Conservation (phyloP, 2,888 invertebrate species). For the Acleris emargana region DNA sequence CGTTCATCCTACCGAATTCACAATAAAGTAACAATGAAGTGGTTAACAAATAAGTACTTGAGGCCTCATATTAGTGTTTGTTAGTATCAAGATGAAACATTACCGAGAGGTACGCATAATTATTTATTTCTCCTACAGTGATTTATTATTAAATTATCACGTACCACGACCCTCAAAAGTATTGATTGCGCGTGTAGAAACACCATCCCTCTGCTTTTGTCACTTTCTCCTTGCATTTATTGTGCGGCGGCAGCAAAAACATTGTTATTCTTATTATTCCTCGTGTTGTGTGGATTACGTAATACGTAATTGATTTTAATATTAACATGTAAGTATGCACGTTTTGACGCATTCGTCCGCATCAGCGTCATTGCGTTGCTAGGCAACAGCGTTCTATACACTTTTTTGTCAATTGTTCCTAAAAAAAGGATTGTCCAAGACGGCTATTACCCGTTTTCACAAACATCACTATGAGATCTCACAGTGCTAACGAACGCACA, state of each 20-base stretch:
- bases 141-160: slow-evolving; percentile 34
- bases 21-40: slow-evolving; percentile 26
- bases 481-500: too few species aligned
- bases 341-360: slow-evolving; percentile 62
- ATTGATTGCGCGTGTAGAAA: slow-evolving; percentile 32
- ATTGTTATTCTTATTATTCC: slow-evolving; percentile 14
- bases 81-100: slow-evolving; percentile 28
- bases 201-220: slow-evolving; percentile 11
- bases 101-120: slow-evolving; percentile 34
- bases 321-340: slow-evolving; percentile 23
- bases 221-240: slow-evolving; percentile 13
- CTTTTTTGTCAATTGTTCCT: slow-evolving; percentile 6
- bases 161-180: slow-evolving; percentile 29
- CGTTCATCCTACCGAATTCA: slow-evolving; percentile 10
- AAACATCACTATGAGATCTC: too few species aligned
- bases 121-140: slow-evolving; percentile 11
- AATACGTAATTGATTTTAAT: slow-evolving; percentile 12
- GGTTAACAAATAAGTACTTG: slow-evolving; percentile 28
- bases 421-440: too few species aligned
- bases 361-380: slow-evolving; percentile 58
- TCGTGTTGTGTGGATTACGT: slow-evolving; percentile 16
- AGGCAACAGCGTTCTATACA: slow-evolving; percentile 57
- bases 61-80: slow-evolving; percentile 24
- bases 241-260: slow-evolving; percentile 10
- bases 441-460: too few species aligned